Base-by-base conservation (phyloP, 2,888 invertebrate genomes). In the Oconnorella tubifera region DNA sequence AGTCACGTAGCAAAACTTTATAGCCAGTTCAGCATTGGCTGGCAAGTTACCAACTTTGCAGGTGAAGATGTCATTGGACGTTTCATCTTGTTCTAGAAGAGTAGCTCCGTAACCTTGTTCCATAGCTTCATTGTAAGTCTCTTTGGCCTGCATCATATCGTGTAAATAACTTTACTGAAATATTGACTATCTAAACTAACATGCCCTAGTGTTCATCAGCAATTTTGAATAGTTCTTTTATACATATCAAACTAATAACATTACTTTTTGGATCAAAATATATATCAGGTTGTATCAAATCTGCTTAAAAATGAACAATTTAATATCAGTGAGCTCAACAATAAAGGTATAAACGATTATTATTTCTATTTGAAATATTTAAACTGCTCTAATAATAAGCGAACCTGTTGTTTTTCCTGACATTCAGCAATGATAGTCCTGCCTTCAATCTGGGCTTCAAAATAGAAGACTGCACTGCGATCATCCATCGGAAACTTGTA, bases 401-500 rank as follows among this genome's bases (percentile, higher is more conserved):
- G 50, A 49, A 75, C 76, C 69, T 76, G 69, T 59, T 74, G 64
- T 62, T 74, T 75, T 56, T 74, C 75, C 60, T 75, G 74, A 31
- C 75, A 73, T 65, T 75, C 75, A n/a, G 74, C 76, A 19, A 72
- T 64, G 27, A 76, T 73, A 27, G 67, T 69, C 25, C 68, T 67
- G 6, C 70, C 74, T 62, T 72, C 73, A 50, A 76, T 71, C 3
- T 72, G 67, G 14, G 75, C 76, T 58, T 75, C 74, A 64, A 77
- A 74, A 27, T 71, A 70, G 62, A 73, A 77, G 10, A 76, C 75
- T 6, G 73, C 74, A 62, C 75, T 70, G 27, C 68, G 67, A 27
- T 73, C 72, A 59, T 76, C 76, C 59, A 76, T 62, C 19, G 77
- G 77, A 60, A 77, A 77, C 2, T 72, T 70, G 64, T 74, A 77